phyloP scores from a whole-genome alignment of 23 tunicate genomes.

The Trididemnum clinides region DNA sequence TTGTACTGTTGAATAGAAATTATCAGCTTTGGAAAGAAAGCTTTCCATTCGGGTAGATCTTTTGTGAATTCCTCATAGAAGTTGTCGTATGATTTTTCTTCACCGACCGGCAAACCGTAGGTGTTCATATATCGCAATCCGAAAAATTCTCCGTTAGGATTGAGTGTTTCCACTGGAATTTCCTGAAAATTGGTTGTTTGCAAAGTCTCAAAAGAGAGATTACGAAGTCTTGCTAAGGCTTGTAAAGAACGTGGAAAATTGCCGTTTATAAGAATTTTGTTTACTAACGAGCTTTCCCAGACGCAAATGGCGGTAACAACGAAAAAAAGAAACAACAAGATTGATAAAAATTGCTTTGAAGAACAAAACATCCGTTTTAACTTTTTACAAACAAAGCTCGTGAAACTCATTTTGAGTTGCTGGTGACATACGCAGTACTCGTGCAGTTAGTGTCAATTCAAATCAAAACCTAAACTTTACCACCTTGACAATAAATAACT shows the following conservation, averaged over 20 bases:
- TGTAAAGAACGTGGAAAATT: no score
- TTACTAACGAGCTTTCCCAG: no score
- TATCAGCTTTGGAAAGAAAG: neutral
- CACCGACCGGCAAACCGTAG: conserved; percentile 10
- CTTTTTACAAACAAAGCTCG: neutral
- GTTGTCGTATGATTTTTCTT: neutral
- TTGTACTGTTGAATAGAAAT: neutral
- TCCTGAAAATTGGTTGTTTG: neutral
- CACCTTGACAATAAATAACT: neutral
- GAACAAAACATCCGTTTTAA: neutral
- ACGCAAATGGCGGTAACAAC: no score
- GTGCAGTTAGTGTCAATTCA: neutral
- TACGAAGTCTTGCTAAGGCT: no score
- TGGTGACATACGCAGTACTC: neutral
- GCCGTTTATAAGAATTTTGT: neutral
- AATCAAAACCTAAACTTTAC: neutral
- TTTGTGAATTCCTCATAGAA: neutral
- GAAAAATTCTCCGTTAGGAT: conserved; percentile 14
- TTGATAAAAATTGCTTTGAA: no score
- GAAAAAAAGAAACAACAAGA: no score
- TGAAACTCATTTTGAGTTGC: neutral
- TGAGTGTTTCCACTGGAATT: neutral
- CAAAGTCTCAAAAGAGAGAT: neutral
- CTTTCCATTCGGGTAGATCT: neutral
- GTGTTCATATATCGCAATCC: conserved; percentile 16